Percentiles rank a stretch among this genome's conserved stretches.
Evolutionary conservation across 2,113 vertebrate genomes (phyloP).

Genomic region (Microcebus jonahi): DNA sequence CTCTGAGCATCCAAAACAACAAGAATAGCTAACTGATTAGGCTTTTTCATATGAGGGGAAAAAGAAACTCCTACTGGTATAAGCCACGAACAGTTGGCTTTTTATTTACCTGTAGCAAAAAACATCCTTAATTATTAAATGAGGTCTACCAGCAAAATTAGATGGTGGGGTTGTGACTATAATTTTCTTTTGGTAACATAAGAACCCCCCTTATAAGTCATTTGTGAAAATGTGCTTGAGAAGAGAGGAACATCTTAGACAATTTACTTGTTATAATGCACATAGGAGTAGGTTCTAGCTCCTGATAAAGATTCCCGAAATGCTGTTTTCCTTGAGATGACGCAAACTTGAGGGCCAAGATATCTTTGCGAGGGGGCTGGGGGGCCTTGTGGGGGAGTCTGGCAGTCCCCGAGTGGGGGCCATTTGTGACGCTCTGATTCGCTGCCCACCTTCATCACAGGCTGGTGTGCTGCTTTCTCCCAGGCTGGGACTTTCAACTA

Average conservation of each 20-base stretch:
- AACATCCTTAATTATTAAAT: neutral
- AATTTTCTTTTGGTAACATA: neutral
- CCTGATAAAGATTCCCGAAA: neutral
- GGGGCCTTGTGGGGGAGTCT: accelerated
- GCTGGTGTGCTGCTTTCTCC: neutral
- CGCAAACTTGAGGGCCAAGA: neutral
- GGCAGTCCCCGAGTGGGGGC: accelerated
- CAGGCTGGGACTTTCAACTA: neutral
- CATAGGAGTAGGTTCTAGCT: neutral
- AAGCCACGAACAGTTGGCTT: neutral
- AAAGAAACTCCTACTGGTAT: neutral
- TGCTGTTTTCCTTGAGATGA: neutral
- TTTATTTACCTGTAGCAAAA: neutral
- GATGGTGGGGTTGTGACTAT: neutral
- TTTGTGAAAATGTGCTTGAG: conserved; percentile 11
- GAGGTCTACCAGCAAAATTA: neutral
- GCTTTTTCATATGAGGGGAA: neutral
- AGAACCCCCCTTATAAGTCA: neutral
- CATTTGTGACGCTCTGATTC: neutral
- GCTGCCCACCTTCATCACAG: neutral
- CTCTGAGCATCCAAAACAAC: neutral
- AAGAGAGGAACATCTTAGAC: neutral
- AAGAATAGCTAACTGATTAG: neutral
- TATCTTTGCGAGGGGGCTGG: neutral
- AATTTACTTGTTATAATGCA: neutral